These are phyloP conservation scores for Drepanosiphum platanoidis DNA, from an alignment of 2,888 invertebrate genomes.

Conservation along the genomic window DNA sequence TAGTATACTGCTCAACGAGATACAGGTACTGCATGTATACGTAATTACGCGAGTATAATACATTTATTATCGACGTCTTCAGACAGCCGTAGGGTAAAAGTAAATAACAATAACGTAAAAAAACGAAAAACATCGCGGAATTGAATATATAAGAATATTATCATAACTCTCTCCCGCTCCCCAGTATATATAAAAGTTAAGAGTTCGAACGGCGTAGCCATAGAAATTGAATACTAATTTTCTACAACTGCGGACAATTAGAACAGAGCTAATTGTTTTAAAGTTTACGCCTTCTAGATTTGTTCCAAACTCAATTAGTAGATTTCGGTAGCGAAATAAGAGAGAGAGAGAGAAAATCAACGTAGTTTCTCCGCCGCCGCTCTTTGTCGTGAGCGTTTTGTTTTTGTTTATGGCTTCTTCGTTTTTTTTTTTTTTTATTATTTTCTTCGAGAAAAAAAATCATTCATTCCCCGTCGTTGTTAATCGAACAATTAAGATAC, in stretches of 20 bases:
- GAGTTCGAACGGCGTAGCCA: background rate
- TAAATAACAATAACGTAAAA: background rate
- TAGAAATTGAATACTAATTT: constrained; percentile 52
- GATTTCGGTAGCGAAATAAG: constrained; percentile 36
- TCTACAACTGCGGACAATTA: constrained; percentile 47
- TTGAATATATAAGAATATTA: background rate
- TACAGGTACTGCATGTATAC: background rate
- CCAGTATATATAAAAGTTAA: constrained; percentile 3
- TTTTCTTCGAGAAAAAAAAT: background rate
- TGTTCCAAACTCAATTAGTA: constrained; percentile 60
- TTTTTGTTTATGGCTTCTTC: background rate
- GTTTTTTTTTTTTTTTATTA: background rate
- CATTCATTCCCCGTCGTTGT: constrained; percentile 23
- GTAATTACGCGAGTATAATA: background rate
- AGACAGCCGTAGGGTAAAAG: background rate
- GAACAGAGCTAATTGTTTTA: constrained; percentile 56
- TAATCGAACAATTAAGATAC: constrained; percentile 55
- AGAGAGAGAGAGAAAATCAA: background rate
- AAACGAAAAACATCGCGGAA: background rate
- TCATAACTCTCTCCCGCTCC: background rate
- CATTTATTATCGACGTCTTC: background rate
- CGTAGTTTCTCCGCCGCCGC: background rate
- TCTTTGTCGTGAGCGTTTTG: constrained; percentile 1
- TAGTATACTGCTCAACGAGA: background rate
- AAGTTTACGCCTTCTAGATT: constrained; percentile 58